Conservation (phyloP, 2,797 vertebrate species). For the Thaleichthys pacificus region DNA sequence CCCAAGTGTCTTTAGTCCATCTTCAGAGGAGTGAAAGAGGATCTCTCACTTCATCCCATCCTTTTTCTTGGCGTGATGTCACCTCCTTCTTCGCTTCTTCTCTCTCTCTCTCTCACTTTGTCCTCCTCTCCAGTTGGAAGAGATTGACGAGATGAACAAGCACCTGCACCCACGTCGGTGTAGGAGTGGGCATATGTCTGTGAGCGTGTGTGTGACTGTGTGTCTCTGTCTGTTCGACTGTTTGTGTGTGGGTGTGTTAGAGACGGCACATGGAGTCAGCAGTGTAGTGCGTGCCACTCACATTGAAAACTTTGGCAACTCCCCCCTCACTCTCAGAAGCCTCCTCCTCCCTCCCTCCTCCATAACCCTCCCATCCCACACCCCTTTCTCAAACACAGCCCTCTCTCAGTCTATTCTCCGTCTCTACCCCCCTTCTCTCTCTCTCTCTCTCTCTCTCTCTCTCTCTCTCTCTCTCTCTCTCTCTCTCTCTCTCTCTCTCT, state of each 20-base stretch:
- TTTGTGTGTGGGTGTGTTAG: constrained; percentile 30
- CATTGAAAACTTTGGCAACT: constrained; percentile 66
- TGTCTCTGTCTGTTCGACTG: constrained; percentile 28
- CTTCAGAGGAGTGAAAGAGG: neutral
- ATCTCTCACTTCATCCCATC: neutral
- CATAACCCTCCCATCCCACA: neutral
- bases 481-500: constrained; percentile 11
- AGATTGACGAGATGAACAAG: constrained; percentile 6
- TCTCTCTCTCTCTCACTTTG: neutral
- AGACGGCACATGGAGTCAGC: constrained; percentile 12
- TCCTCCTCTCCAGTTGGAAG: constrained; percentile 28
- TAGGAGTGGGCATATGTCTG: constrained; percentile 11
- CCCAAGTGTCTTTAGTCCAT: neutral
- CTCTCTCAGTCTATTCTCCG: constrained; percentile 6
- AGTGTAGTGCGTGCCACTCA: constrained; percentile 42
- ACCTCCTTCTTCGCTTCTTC: neutral
- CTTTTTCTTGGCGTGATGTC: neutral
- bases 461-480: neutral
- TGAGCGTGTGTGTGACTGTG: constrained; percentile 16
- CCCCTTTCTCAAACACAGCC: constrained; percentile 40
- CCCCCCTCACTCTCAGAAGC: constrained; percentile 52
- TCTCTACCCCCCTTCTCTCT: constrained; percentile 44
- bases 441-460: neutral
- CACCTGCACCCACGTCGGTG: constrained; percentile 12
- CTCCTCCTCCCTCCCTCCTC: constrained; percentile 8